A percentile compares a stretch with the other conserved stretches of the same genome.
Evolutionary conservation across 2,888 invertebrate genomes (phyloP).

Genomic region (Cephus spinipes): DNA sequence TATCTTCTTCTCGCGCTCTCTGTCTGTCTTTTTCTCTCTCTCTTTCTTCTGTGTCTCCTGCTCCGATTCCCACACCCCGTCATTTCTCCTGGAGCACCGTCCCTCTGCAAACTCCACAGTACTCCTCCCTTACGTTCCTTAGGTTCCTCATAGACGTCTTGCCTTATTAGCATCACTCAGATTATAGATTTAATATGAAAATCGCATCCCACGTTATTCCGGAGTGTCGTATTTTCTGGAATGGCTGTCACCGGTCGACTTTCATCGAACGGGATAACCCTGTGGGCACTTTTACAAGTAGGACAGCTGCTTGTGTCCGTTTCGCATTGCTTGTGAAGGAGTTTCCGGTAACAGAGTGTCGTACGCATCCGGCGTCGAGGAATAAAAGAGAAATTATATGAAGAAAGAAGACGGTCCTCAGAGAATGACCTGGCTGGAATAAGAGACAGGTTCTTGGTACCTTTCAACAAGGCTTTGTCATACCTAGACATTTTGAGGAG

Average conservation of each 20-base stretch:
- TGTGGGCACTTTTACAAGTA: slow-evolving; percentile 3
- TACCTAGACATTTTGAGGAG: not conserved
- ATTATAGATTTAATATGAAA: slow-evolving; percentile 13
- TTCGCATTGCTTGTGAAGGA: not conserved
- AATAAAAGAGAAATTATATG: not conserved
- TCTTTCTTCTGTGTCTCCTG: not conserved
- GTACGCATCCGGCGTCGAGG: not conserved
- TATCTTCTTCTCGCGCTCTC: slow-evolving; percentile 25
- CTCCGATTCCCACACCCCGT: not conserved
- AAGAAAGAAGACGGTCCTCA: not conserved
- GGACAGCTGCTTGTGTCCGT: not conserved
- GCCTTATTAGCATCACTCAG: not conserved
- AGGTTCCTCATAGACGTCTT: not conserved
- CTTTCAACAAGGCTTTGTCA: not conserved
- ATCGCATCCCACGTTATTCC: not conserved
- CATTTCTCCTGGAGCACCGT: not conserved
- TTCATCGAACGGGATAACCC: not conserved
- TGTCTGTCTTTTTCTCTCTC: slow-evolving; percentile 16
- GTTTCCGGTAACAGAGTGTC: not conserved
- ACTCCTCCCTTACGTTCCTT: not conserved
- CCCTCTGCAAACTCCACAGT: not conserved
- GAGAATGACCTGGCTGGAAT: not conserved
- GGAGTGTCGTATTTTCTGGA: not conserved
- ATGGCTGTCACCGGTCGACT: slow-evolving; percentile 12
- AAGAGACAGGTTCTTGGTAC: not conserved